Evolutionary conservation across 2,888 invertebrate species (phyloP), one percentile per base, ranked within the genome.

Genomic region (Miltochrista miniata): DNA sequence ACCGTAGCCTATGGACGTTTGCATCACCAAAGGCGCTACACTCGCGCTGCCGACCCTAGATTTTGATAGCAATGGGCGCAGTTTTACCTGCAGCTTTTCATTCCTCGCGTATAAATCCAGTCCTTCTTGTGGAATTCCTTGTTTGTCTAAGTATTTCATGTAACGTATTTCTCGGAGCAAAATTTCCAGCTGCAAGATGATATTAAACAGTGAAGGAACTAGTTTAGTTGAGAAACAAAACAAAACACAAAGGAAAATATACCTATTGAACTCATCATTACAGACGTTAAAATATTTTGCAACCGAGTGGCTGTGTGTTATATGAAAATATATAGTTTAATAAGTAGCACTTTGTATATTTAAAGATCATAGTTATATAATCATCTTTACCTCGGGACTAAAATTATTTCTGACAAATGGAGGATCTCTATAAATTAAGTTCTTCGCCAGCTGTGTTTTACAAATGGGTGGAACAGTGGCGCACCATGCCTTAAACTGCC

Each of bases 121-220:
- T 0, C 95, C 95, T 45, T 94, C 93, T 1, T 88, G 74, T 0
- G 94, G 94, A 50, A 96, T 88, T 18, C 94, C 92, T 51, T 93
- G 93, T 59, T 93, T 93, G 0, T 93, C 93, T 68, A 96, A 87
- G 56, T 94, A 92, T 46, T 93, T 93, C 87, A 97, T 90, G 70
- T 97, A 97, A 50, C 95, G 95, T 31, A 96, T 95, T 89, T 98
- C 98, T 46, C 95, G 93, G n/a, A 98, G 83, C 12, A 96, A 90
- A 60, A 94, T 93, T 37, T 93, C 93, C 36, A 98, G 87, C 94
- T 95, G 29, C 12, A 33, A 33, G 35, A 14, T 42, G 11, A 12
- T n/a, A 7, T 37, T 31, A 8, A n/a, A 36, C 13, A 41, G 18
- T 24, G 18, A 24, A n/a, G n/a, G n/a, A 24, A 24, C 18, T 24